Percentiles rank a stretch among this genome's conserved stretches.
phyloP scores from a whole-genome alignment of 1,140 invertebrate genomes.

The Drosophila sp. region DNA sequence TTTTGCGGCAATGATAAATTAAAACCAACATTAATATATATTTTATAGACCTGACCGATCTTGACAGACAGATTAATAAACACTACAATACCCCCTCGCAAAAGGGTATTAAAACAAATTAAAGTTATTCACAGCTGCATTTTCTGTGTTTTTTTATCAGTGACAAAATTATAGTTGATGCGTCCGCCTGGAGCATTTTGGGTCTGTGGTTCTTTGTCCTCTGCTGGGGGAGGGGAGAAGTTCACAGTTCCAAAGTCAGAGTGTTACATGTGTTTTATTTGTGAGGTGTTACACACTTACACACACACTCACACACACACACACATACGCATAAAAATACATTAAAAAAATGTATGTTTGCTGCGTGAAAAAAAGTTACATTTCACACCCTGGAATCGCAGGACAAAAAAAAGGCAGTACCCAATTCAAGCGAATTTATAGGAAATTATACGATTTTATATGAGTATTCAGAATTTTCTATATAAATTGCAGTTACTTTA shows the following conservation, averaged over 20 bases:
- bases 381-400: not conserved
- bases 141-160: not conserved
- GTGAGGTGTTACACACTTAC: slow-evolving; percentile 34
- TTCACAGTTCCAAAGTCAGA: slow-evolving; percentile 9
- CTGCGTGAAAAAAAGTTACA: slow-evolving; percentile 43
- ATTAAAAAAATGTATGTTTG: slow-evolving; percentile 60
- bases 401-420: not conserved
- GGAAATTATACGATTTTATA: no score
- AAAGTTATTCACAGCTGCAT: no score
- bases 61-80: no score
- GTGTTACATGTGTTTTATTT: slow-evolving; percentile 27
- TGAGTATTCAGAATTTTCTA: no score
- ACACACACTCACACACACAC: not conserved
- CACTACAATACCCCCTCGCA: no score
- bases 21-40: no score
- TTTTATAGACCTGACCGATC: no score
- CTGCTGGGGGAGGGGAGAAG: not conserved
- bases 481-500: no score
- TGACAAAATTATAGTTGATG: slow-evolving; percentile 7
- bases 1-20: no score
- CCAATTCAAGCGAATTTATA: no score
- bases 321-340: slow-evolving; percentile 8
- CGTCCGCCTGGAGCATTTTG: slow-evolving; percentile 46
- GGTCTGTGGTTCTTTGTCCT: slow-evolving; percentile 39
- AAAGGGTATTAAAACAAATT: no score